phyloP scores from a whole-genome alignment of 2,888 invertebrate genomes.

The Crematogaster levior region DNA sequence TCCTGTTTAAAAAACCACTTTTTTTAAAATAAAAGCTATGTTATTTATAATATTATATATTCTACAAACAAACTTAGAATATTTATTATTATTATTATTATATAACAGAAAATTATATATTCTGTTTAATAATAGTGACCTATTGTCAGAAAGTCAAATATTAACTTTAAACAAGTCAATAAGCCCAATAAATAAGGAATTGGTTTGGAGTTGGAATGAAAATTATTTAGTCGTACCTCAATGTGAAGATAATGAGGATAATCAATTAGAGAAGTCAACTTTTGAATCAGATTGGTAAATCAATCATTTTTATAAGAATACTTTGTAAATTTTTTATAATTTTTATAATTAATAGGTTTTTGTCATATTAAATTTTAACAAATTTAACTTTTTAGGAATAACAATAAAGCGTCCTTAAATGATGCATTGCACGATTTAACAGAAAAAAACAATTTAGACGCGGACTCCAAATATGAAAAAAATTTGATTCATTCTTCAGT shows the following conservation, averaged over 20 bases:
- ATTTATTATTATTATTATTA: too few relatives aligned
- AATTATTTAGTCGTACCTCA: constrained; percentile 14
- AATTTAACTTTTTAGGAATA: background rate
- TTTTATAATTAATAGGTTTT: background rate
- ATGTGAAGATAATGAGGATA: background rate
- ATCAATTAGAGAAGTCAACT: background rate
- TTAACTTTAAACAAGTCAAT: background rate
- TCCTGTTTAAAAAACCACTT: too few relatives aligned
- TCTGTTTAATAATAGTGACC: background rate
- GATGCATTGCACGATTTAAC: background rate
- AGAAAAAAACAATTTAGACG: background rate
- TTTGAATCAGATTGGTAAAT: background rate
- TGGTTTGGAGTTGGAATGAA: background rate
- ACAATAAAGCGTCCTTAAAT: background rate
- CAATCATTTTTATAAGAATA: background rate
- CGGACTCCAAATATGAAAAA: background rate
- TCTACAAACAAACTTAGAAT: too few relatives aligned
- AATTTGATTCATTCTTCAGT: background rate
- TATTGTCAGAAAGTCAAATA: background rate
- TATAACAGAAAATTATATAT: too few relatives aligned
- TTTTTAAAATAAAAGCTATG: too few relatives aligned
- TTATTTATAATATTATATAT: too few relatives aligned
- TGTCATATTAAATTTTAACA: too few relatives aligned
- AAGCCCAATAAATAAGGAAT: background rate
- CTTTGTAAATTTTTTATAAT: background rate